phyloP scores from a whole-genome alignment of 2,888 invertebrate genomes.

The Ophion ventricosus region DNA sequence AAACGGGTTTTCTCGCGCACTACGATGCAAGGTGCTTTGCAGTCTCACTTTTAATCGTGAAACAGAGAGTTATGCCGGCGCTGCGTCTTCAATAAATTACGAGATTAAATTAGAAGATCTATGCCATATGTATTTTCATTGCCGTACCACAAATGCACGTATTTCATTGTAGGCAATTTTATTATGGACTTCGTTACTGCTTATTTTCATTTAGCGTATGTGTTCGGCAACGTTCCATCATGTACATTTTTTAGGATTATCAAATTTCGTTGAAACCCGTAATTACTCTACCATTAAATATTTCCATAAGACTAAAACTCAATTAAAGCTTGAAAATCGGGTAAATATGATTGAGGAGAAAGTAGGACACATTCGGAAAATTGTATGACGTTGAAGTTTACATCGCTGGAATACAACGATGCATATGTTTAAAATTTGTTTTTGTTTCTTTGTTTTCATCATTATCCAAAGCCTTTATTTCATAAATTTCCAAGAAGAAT shows the following conservation, averaged over 20 bases:
- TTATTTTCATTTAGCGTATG: neutral
- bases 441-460: no score
- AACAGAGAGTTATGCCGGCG: conserved; percentile 58
- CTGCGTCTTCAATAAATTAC: conserved; percentile 48
- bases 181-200: neutral
- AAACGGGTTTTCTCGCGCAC: conserved; percentile 57
- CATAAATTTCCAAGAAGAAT: no score
- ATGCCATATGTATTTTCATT: conserved; percentile 22
- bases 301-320: neutral
- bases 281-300: neutral
- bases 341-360: neutral
- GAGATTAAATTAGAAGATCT: conserved; percentile 36
- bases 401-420: no score
- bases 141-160: conserved; percentile 13
- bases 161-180: neutral
- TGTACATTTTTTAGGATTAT: neutral
- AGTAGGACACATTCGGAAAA: neutral
- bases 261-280: neutral
- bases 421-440: no score
- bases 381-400: no score
- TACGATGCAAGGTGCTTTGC: conserved; percentile 17
- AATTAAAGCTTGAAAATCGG: neutral
- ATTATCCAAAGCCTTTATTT: no score
- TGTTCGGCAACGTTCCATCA: neutral
- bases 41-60: conserved; percentile 62